These are phyloP conservation scores for Staurois parvus DNA, from an alignment of 2,797 vertebrate genomes.

Conservation along the genomic window DNA sequence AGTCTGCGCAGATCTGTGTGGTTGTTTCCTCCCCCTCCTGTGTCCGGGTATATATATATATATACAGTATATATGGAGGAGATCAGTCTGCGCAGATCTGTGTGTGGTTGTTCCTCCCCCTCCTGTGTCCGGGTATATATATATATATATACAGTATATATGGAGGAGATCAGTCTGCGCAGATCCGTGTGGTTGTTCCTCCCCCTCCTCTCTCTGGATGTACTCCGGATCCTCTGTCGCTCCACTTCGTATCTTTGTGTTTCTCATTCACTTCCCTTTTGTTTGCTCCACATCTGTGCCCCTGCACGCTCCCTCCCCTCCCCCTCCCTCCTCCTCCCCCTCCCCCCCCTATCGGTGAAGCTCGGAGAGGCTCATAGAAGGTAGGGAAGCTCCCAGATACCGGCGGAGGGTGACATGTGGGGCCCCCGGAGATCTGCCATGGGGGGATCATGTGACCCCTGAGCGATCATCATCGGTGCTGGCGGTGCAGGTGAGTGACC, in stretches of 20 bases:
- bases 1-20: too few relatives aligned
- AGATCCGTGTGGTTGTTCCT: constrained; percentile 9
- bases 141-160: too few relatives aligned
- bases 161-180: too few relatives aligned
- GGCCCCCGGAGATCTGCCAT: not conserved
- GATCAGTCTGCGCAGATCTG: too few relatives aligned
- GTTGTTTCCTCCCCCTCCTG: too few relatives aligned
- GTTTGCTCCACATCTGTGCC: constrained; percentile 61
- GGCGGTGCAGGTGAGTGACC: too few relatives aligned
- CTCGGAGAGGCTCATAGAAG: constrained; percentile 50
- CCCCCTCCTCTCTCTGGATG: constrained; percentile 59
- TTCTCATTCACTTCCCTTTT: constrained; percentile 59
- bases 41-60: too few relatives aligned
- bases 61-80: too few relatives aligned
- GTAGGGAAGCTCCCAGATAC: constrained; percentile 33
- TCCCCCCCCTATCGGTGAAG: not conserved
- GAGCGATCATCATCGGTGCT: too few relatives aligned
- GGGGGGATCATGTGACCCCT: too few relatives aligned
- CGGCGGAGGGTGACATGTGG: constrained; percentile 15
- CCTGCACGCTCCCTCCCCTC: constrained; percentile 29
- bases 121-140: too few relatives aligned
- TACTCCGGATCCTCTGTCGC: constrained; percentile 26
- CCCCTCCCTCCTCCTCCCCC: constrained; percentile 11
- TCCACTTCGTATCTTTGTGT: constrained; percentile 59
- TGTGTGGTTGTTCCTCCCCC: too few relatives aligned